Percentiles rank a stretch among this genome's conserved stretches.
phyloP scores from a whole-genome alignment of 2,797 vertebrate genomes.

The Paguma larvata region DNA sequence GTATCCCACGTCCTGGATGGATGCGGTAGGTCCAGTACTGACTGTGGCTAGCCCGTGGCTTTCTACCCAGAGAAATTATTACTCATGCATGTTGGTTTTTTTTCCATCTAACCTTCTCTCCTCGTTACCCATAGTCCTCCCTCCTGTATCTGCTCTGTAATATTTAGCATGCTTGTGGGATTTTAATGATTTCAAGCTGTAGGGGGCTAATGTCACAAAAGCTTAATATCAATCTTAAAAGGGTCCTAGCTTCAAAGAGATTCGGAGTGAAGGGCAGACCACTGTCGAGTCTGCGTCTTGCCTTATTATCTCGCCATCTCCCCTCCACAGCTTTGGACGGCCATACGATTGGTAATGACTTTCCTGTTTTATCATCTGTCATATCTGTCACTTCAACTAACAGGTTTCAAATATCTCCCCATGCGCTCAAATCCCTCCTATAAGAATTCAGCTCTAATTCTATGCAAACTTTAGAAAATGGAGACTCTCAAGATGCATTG shows the following conservation, averaged over 20 bases:
- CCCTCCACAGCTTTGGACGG: background rate
- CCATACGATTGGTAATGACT: background rate
- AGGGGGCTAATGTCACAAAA: background rate
- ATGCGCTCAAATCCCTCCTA: background rate
- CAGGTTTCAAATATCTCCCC: background rate
- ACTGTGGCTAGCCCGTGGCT: background rate
- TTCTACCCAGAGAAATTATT: background rate
- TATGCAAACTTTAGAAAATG: background rate
- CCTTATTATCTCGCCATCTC: no score
- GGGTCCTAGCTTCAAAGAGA: background rate
- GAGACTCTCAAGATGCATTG: background rate
- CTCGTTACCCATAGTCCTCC: fast-evolving
- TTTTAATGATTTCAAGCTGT: background rate
- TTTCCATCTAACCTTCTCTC: no score
- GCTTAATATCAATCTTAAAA: background rate
- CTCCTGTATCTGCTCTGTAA: background rate
- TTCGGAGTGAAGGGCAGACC: background rate
- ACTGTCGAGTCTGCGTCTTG: background rate
- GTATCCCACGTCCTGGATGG: fast-evolving
- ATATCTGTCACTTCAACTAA: background rate
- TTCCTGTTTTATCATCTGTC: background rate
- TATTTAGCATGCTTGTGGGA: background rate
- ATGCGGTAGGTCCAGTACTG: background rate
- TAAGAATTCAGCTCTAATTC: background rate
- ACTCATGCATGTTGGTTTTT: background rate